Evolutionary conservation across 2,113 vertebrate genomes (phyloP).

Genomic region (Uropsilus gracilis): DNA sequence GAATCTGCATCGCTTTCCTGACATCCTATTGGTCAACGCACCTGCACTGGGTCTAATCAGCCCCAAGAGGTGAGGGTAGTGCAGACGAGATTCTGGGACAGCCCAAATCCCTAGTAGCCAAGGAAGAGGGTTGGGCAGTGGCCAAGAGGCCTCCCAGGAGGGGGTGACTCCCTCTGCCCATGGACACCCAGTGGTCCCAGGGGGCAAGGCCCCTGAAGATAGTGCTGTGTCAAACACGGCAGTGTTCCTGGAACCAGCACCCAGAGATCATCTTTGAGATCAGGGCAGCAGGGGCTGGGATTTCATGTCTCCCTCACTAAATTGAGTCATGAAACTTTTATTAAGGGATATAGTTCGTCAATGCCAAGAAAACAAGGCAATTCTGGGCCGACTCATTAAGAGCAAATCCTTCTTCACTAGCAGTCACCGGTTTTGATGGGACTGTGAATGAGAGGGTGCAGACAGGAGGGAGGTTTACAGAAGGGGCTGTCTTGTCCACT

Average conservation of each 20-base stretch:
- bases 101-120: background rate
- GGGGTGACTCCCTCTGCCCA: background rate
- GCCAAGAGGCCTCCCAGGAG: background rate
- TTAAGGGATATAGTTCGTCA: constrained; percentile 57
- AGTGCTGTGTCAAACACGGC: background rate
- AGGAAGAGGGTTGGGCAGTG: background rate
- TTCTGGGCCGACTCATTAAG: constrained; percentile 13
- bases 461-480: background rate
- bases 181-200: accelerated
- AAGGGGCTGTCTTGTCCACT: accelerated
- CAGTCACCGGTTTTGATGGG: background rate
- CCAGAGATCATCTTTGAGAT: background rate
- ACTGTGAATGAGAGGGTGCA: background rate
- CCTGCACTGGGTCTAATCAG: background rate
- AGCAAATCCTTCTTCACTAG: constrained; percentile 8
- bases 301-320: background rate
- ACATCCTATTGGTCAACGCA: background rate
- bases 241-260: background rate
- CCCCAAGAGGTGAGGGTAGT: background rate
- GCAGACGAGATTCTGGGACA: background rate
- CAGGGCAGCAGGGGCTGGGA: background rate
- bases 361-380: constrained; percentile 41
- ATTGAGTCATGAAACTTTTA: constrained; percentile 73
- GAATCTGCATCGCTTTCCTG: no score
- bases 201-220: accelerated